Conservation (phyloP, 2,797 vertebrate species). For the Pangasius mekongensis region DNA sequence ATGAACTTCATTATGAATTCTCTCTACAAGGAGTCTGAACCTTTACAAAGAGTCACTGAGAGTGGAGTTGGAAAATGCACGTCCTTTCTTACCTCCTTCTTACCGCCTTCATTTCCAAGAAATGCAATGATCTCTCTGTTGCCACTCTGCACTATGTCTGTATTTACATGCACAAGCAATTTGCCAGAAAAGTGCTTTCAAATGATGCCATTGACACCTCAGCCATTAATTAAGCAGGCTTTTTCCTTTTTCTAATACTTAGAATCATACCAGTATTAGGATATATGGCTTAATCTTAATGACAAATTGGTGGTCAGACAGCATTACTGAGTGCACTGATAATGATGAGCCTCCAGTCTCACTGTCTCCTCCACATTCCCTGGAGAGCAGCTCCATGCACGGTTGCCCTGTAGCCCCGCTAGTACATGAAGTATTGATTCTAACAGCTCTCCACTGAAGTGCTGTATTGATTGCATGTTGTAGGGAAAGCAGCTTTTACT, state of each 20-base stretch:
- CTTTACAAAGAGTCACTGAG: not conserved
- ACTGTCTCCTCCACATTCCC: slow-evolving; percentile 39
- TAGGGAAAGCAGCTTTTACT: slow-evolving; percentile 57
- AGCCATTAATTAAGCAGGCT: slow-evolving; percentile 24
- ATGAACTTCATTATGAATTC: slow-evolving; percentile 14
- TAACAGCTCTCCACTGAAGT: slow-evolving; percentile 61
- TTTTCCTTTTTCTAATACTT: slow-evolving; percentile 4
- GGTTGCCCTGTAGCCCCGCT: slow-evolving; percentile 50
- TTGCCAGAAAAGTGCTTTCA: slow-evolving; percentile 21
- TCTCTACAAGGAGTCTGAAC: not conserved
- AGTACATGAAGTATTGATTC: slow-evolving; percentile 61
- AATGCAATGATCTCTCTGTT: slow-evolving; percentile 8
- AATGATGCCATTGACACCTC: slow-evolving; percentile 30
- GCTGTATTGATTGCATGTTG: slow-evolving; percentile 63
- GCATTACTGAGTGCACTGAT: slow-evolving; percentile 30
- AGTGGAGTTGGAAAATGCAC: not conserved
- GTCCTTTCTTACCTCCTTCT: too few relatives aligned
- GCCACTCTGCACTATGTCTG: not conserved
- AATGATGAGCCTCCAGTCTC: slow-evolving; percentile 40
- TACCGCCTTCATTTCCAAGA: slow-evolving; percentile 6
- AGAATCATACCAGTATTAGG: not conserved
- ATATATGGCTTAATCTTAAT: slow-evolving; percentile 36
- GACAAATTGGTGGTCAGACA: slow-evolving; percentile 30
- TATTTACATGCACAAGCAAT: slow-evolving; percentile 1
- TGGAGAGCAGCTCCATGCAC: slow-evolving; percentile 38